Percentiles rank a stretch among this genome's conserved stretches.
phyloP scores from a whole-genome alignment of 64 coral and sea anemone genomes.

The Pocillopora damicornis region DNA sequence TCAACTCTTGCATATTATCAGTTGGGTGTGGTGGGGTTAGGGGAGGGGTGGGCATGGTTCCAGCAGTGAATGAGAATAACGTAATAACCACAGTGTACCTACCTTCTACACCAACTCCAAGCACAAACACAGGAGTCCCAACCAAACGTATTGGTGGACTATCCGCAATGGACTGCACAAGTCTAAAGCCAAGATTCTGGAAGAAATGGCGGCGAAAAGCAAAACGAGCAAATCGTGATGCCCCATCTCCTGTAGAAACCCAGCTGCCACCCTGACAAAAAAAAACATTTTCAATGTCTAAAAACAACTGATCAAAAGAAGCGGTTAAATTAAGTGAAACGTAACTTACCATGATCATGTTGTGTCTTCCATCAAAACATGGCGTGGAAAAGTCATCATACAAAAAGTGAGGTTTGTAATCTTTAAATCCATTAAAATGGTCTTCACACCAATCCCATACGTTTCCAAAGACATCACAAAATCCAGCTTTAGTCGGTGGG shows the following conservation, averaged over 20 bases:
- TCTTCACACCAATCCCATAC: conserved; percentile 57
- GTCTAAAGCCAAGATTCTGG: conserved; percentile 52
- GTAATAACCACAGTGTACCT: background rate
- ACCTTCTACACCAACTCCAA: conserved; percentile 51
- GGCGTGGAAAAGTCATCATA: conserved; percentile 55
- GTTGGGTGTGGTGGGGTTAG: too few relatives aligned
- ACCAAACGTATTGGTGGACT: conserved; percentile 45
- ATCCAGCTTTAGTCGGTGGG: conserved; percentile 32
- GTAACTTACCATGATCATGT: conserved; percentile 48
- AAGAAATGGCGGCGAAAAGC: conserved; percentile 61
- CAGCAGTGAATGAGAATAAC: background rate
- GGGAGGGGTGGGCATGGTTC: too few relatives aligned
- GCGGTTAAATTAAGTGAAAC: background rate
- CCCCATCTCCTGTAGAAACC: conserved; percentile 45
- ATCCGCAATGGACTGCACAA: conserved; percentile 12
- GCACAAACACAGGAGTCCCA: conserved; percentile 34
- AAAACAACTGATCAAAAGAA: background rate
- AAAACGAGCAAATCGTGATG: conserved; percentile 46
- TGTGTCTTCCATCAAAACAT: conserved; percentile 49
- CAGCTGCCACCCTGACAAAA: conserved; percentile 44
- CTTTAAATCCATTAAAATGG: conserved; percentile 46
- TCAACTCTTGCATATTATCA: too few relatives aligned
- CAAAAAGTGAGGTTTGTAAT: conserved; percentile 4
- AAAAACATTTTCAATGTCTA: background rate
- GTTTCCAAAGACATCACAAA: conserved; percentile 60